Evolutionary conservation across 23 tunicate species (phyloP), one percentile per base, ranked within the genome.

Genomic region (Botrylloides violaceus): DNA sequence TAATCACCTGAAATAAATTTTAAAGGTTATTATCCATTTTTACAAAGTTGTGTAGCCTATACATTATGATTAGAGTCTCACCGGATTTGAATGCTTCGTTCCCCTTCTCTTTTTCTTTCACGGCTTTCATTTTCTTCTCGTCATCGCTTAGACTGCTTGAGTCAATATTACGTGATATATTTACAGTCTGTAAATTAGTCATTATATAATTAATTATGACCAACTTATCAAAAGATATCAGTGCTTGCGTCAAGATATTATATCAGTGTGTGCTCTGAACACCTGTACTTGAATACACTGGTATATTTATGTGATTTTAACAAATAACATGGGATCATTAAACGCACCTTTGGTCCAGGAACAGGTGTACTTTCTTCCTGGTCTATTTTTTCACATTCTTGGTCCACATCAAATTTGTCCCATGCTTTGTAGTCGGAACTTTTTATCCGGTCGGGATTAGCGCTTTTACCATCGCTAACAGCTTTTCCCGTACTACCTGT

Each of bases 51-150:
- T n/a, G n/a, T n/a, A n/a, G n/a, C n/a, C n/a, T n/a, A n/a, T n/a
- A n/a, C n/a, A n/a, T n/a, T n/a, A n/a, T n/a, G n/a, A n/a, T n/a
- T n/a, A 43, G 9, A 43, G 1, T 58, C 77, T 58, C 24, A 90
- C 97, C 89, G 5, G 90, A 68, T 74, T 90, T 90, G 71, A 90
- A 90, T 4, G 97, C 90, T 78, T 90, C 97, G 43, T 90, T 90
- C 22, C 97, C 97, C 56, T 90, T 90, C 29, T 83, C 85, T 34
- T 90, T 90, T 53, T 90, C 97, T 61, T 21, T 63, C 25, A 34
- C 65, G 18, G 90, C 80, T 26, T 62, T 50, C 20, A 79, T 33
- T 39, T 58, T 35, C 58, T 66, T 85, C 63, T 87, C 95, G 12
- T 38, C 39, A 3, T 70, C 75, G 28, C 74, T 66, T 82, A 87